Base-by-base conservation (phyloP, 2,797 vertebrate species). In the Carduelis carduelis region DNA sequence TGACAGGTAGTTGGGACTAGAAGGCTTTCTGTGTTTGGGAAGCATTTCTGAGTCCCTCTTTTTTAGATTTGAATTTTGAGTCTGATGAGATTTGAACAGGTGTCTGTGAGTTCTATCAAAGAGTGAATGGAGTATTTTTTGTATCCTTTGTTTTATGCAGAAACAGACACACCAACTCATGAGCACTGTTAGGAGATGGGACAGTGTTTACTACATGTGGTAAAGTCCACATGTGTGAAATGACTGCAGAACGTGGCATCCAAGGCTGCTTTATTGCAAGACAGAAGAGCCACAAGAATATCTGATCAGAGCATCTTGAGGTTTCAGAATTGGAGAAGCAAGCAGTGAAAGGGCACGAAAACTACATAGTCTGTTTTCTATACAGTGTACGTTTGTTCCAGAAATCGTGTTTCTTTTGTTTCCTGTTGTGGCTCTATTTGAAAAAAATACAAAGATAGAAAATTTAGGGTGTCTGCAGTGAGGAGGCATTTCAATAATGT, bases 311-410 rank as follows among this genome's bases (percentile, higher is more conserved):
- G 12, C 35, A 32, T 41, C n/a, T 80, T 68, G 4, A 12, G 12
- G 2, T 77, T 75, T 12, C 21, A 43, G 34, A 81, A 24, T 3
- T 53, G 2, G 30, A 74, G 47, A 77, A 87, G 55, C 6, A 24
- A 69, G 12, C 28, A 69, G 12, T n/a, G n/a, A 57, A 74, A 74
- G 9, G 20, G 12, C 22, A 53, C 19, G 37, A 23, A 63, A 30
- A 2, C 21, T 21, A 0, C 21, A 0, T 10, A 6, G 53, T 22
- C 24, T 39, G 4, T 89, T 90, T 32, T 70, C 34, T 1, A 1
- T 28, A 7, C 2, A 14, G 9, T 2, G 18, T 18, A 12, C 7
- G 5, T 41, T 70, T 60, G 17, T 26, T 57, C 30, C 52, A 59
- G 35, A 27, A 37, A 26, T 3, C 4, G 1, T 10, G 7, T 79